phyloP scores from a whole-genome alignment of 1,140 invertebrate genomes.

The Drosophila eugracilis region DNA sequence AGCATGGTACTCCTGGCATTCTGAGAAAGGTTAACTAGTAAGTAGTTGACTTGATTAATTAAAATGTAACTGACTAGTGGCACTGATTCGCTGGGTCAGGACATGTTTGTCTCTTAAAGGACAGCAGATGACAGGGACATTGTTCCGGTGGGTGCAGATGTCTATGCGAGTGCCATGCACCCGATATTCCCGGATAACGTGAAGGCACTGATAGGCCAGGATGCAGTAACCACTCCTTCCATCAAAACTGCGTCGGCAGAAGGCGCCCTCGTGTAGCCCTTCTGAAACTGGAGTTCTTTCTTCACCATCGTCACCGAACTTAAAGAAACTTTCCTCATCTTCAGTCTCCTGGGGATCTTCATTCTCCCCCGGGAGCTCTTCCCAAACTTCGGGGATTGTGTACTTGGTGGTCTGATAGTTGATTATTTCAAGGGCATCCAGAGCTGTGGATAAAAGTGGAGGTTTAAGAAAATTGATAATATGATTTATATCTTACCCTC shows the following conservation, averaged over 20 bases:
- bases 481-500: slow-evolving; percentile 21
- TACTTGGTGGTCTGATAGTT: slow-evolving; percentile 72
- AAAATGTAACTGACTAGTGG: slow-evolving; percentile 60
- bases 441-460: slow-evolving; percentile 31
- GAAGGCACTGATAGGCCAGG: slow-evolving; percentile 77
- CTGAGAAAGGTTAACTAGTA: slow-evolving; percentile 29
- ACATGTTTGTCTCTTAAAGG: slow-evolving; percentile 75
- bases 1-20: slow-evolving; percentile 78
- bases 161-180: slow-evolving; percentile 75
- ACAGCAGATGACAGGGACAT: slow-evolving; percentile 81
- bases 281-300: background rate
- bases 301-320: slow-evolving; percentile 52
- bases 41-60: background rate
- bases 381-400: slow-evolving; percentile 47
- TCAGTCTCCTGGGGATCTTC: slow-evolving; percentile 1
- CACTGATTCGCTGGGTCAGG: slow-evolving; percentile 69
- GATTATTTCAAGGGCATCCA: slow-evolving; percentile 51
- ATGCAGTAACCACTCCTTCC: slow-evolving; percentile 79
- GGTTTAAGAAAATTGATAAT: no score
- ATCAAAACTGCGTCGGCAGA: slow-evolving; percentile 80
- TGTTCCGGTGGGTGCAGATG: slow-evolving; percentile 74
- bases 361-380: slow-evolving; percentile 8
- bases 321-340: slow-evolving; percentile 41
- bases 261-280: slow-evolving; percentile 59
- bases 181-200: slow-evolving; percentile 76